phyloP scores from a whole-genome alignment of 2,888 invertebrate genomes.

The Dromius quadrimaculatus region DNA sequence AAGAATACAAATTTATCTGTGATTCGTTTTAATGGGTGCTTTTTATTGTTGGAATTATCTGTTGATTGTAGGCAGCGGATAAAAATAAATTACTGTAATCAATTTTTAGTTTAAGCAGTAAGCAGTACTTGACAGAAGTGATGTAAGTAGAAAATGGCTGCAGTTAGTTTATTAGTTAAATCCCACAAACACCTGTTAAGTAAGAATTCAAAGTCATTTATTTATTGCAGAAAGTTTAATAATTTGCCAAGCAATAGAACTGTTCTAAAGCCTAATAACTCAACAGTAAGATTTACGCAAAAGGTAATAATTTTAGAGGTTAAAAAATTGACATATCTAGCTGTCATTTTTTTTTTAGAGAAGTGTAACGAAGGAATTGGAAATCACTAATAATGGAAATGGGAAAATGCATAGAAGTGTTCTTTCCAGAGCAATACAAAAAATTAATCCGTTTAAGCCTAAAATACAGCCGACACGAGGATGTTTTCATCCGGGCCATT shows the following conservation, averaged over 20 bases:
- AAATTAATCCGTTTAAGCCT: constrained; percentile 60
- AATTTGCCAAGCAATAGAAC: constrained; percentile 56
- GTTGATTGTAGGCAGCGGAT: constrained; percentile 4
- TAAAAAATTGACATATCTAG: constrained; percentile 42
- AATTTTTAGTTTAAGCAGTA: neutral
- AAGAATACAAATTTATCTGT: neutral
- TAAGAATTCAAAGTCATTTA: constrained; percentile 55
- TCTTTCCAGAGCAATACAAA: constrained; percentile 47
- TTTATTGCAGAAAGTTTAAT: constrained; percentile 57
- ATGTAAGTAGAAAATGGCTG: constrained; percentile 48
- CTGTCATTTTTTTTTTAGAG: constrained; percentile 56
- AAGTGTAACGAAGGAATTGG: constrained; percentile 55
- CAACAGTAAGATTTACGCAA: constrained; percentile 55
- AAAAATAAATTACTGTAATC: neutral
- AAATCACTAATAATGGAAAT: neutral
- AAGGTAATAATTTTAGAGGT: constrained; percentile 58
- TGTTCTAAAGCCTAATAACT: constrained; percentile 52
- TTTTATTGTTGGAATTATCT: constrained; percentile 18
- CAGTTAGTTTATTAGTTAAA: constrained; percentile 43
- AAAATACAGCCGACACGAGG: constrained; percentile 73
- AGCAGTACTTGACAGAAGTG: constrained; percentile 1
- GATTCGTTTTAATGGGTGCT: neutral
- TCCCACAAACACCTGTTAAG: constrained; percentile 52
- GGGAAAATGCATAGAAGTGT: constrained; percentile 32
- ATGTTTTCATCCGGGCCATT: constrained; percentile 93